Base-by-base conservation (phyloP, 2,113 vertebrate genomes). In the Semicossyphus pulcher region DNA sequence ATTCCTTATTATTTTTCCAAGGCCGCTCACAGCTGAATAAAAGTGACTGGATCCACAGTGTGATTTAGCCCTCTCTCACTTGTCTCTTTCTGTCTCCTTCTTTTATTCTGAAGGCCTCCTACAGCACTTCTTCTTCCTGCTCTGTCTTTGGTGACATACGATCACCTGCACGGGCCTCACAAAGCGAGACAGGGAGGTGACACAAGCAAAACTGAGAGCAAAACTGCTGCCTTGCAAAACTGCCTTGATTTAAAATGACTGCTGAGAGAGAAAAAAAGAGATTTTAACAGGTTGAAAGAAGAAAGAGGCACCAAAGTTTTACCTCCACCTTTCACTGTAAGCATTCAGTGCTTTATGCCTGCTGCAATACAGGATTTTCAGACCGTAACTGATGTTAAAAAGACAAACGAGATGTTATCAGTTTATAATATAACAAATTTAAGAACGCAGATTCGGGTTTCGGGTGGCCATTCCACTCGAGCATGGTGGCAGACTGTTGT, bases 201-300 rank as follows among this genome's bases (percentile, higher is more conserved):
- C 36, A 75, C 23, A 37, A 68, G 41, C 5, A 64, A 34, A 47
- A 56, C 18, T 54, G 20, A 44, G 26, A 14, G 21, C 7, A 12
- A 47, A 68, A 23, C 47, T 18, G 6, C 36, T 42, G 14, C 59
- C 11, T 56, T 29, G 18, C 51, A 53, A 53, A 53, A n/a, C 28
- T 18, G 20, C 32, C 36, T 58, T 25, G 31, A 68, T 52, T 76
- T 72, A 20, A 76, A 62, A 58, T 4, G 5, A 77, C 32, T 51
- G 6, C 10, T n/a, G 5, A 41, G 20, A 37, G n/a, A 34, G 14
- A 52, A 71, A 2, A 25, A 29, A 39, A 10, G 12, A 39, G 1
- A 20, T 12, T 5, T 56, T 44, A 39, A 11, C 1, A 58, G n/a
- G 2, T 10, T 68, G 9, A 34, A 53, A 31, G 47, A 42, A 44